Base-by-base conservation (phyloP, 2,888 invertebrate species). In the Eilema caniola region DNA sequence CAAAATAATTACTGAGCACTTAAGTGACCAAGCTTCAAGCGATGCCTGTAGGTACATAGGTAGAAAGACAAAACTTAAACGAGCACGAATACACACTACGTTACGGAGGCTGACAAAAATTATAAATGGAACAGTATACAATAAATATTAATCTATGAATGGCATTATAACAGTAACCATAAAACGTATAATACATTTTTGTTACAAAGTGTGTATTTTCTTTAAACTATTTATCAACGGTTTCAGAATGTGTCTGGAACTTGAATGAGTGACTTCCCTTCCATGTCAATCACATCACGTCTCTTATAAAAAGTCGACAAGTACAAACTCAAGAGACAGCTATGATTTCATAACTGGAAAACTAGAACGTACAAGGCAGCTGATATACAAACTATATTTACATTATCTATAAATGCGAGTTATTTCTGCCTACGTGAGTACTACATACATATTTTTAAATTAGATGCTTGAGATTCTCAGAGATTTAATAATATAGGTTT, bases 111-210 rank as follows among this genome's bases (percentile, higher is more conserved):
- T n/a, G n/a, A n/a, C 20, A n/a, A 53, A 53, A n/a, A 53, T 8
- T 20, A 53, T n/a, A 47, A 20, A 7, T 47, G 5, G 20, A n/a
- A n/a, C 16, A n/a, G n/a, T 71, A 72, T 69, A 71, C 33, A 37
- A 37, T 37, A n/a, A n/a, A n/a, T n/a, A n/a, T n/a, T n/a, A n/a
- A 33, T 5, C 4, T 33, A 33, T 5, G 4, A 37, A 67, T 67
- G 33, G 23, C 66, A 24, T 67, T 63, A n/a, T 71, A 47, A 73
- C 59, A 66, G 64, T 73, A 80, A 72, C 71, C 79, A 53, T 61
- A 67, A 72, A 72, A 37, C 72, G 71, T 74, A 72, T 70, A 67
- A 78, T 80, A 77, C 76, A 78, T 70, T 75, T 74, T 76, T 72
- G 20, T 53, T n/a, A 53, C 65, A 66, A 61, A 56, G 53, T 33